Base-by-base conservation (phyloP, 2,888 invertebrate genomes). In the Parasteatoda lunata region DNA sequence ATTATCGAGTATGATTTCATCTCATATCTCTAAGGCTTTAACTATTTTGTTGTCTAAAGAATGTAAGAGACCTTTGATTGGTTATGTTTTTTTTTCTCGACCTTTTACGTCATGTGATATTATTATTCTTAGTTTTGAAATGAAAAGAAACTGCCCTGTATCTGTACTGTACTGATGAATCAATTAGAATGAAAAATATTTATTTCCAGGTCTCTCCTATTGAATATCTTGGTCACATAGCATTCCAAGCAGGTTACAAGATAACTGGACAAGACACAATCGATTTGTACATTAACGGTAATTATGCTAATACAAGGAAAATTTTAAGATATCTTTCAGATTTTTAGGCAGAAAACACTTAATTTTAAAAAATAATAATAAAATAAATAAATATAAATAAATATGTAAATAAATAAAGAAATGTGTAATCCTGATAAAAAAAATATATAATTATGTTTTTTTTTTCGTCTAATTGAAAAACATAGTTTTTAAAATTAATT, bases 171-270 rank as follows among this genome's bases (percentile, higher is more conserved):
- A 65, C 1, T 7, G 4, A 66, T 15, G 11, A 30, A 15, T 69
- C 30, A n/a, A 70, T 0, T 30, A n/a, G 47, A 13, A 5, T 48
- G 30, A 30, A 51, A 48, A 51, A 48, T 48, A 9, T 77, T 30
- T 65, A 6, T 9, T 7, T 64, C 9, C 52, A 87, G 87, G 77
- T 83, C 9, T 87, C 87, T 13, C 87, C 87, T 0, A 77, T 82
- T 30, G 87, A 87, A 49, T 87, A 87, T 64, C 70, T 87, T 52
- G 87, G 87, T 1, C 87, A 87, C 51, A 82, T 87, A 45, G 87
- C 87, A 48, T 87, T 87, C 70, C 87, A 87, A 75, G 82, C 82
- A 5, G 87, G 82, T 30, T 87, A 87, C 69, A 87, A 87, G 64
- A 64, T n/a, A 7, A n/a, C 64, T 7, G 75, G 52, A 52, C 65